These are phyloP conservation scores for Siphamia tubifer DNA, from an alignment of 2,113 vertebrate species.

Conservation along the genomic window DNA sequence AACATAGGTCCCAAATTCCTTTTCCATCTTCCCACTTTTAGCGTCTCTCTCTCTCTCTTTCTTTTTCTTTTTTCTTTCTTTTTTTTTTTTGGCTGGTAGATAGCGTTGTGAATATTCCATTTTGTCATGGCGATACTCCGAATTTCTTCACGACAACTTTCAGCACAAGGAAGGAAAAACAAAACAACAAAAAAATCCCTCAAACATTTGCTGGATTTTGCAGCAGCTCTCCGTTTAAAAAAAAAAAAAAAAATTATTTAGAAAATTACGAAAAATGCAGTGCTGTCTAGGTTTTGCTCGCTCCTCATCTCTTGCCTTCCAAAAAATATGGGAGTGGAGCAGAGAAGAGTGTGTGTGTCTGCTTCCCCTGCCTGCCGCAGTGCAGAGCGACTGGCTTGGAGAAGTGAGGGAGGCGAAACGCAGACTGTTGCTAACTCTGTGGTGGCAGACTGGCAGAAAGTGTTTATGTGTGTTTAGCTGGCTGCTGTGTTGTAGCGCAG, in stretches of 20 bases:
- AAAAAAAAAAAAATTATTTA: not conserved
- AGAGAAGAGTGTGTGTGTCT: slow-evolving; percentile 66
- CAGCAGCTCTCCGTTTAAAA: slow-evolving; percentile 23
- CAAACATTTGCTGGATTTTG: slow-evolving; percentile 18
- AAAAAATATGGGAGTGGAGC: slow-evolving; percentile 75
- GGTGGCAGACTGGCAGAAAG: slow-evolving; percentile 76
- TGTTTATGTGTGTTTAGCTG: slow-evolving; percentile 39
- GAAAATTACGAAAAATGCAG: slow-evolving; percentile 16
- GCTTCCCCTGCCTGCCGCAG: slow-evolving; percentile 75
- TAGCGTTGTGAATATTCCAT: slow-evolving; percentile 53
- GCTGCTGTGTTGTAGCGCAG: slow-evolving; percentile 14
- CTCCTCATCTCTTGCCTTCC: slow-evolving; percentile 68
- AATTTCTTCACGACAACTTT: slow-evolving; percentile 55
- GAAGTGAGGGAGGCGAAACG: slow-evolving; percentile 76
- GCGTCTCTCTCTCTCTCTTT: slow-evolving; percentile 28
- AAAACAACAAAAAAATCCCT: slow-evolving; percentile 27
- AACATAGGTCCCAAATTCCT: slow-evolving; percentile 54
- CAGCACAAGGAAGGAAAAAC: slow-evolving; percentile 16
- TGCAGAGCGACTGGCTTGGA: slow-evolving; percentile 78
- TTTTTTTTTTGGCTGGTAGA: slow-evolving; percentile 20
- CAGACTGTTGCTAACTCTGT: slow-evolving; percentile 78
- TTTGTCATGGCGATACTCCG: slow-evolving; percentile 41
- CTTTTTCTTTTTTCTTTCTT: too few species aligned
- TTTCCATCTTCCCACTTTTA: slow-evolving; percentile 46
- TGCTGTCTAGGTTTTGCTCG: slow-evolving; percentile 51